A percentile compares a stretch with the other conserved stretches of the same genome.
Evolutionary conservation across 1,140 invertebrate genomes (phyloP).

Genomic region (Drosophila ogumai): DNA sequence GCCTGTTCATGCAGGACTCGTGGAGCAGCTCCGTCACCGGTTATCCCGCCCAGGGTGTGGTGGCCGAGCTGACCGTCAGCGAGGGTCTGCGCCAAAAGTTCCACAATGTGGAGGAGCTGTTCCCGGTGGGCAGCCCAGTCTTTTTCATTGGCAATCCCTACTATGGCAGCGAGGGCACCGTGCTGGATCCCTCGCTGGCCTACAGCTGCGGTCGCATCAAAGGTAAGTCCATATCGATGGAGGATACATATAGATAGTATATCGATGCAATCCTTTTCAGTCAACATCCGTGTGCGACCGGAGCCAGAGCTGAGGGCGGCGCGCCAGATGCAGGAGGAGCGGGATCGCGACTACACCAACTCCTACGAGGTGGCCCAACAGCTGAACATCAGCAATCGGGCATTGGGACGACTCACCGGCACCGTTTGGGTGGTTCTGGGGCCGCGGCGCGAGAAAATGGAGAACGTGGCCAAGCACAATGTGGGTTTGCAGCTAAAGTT

Average conservation of each 20-base stretch:
- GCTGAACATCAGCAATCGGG: slow-evolving; percentile 87
- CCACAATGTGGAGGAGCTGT: slow-evolving; percentile 89
- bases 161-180: slow-evolving; percentile 92
- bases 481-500: slow-evolving; percentile 97
- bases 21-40: slow-evolving; percentile 65
- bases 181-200: slow-evolving; percentile 84
- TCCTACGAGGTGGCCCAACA: slow-evolving; percentile 65
- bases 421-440: slow-evolving; percentile 88
- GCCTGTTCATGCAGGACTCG: slow-evolving; percentile 52
- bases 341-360: slow-evolving; percentile 76
- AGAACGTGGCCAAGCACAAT: slow-evolving; percentile 89
- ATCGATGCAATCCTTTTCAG: slow-evolving; percentile 21
- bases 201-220: slow-evolving; percentile 74
- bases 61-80: slow-evolving; percentile 53
- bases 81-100: slow-evolving; percentile 48
- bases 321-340: slow-evolving; percentile 68
- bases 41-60: slow-evolving; percentile 87
- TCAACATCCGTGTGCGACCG: slow-evolving; percentile 77
- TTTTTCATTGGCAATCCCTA: slow-evolving; percentile 92
- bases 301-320: slow-evolving; percentile 85
- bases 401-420: slow-evolving; percentile 94
- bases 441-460: slow-evolving; percentile 78
- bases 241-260: background rate
- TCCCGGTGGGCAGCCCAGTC: slow-evolving; percentile 88
- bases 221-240: slow-evolving; percentile 35